Evolutionary conservation across 2,888 invertebrate species (phyloP).

Genomic region (Caenorhabditis sp.): DNA sequence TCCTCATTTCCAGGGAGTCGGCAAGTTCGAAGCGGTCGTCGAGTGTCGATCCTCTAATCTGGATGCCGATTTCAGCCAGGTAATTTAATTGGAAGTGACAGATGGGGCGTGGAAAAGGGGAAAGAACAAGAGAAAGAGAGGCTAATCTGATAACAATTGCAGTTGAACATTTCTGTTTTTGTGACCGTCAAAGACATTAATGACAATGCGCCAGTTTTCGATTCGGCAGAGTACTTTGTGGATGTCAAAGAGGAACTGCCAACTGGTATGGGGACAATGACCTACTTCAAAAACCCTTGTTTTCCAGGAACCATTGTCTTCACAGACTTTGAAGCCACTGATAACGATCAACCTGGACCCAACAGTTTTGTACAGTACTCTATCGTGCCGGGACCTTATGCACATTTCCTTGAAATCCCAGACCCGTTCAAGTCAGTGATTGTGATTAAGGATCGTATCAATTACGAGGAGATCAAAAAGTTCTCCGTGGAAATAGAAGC

Average conservation of each 20-base stretch:
- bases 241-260: constrained; percentile 81
- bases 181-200: constrained; percentile 82
- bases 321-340: constrained; percentile 79
- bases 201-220: constrained; percentile 81
- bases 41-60: constrained; percentile 72
- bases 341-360: constrained; percentile 80
- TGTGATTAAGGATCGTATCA: constrained; percentile 75
- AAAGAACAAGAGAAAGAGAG: no score
- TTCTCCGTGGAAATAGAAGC: constrained; percentile 79
- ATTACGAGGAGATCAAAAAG: constrained; percentile 76
- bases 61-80: constrained; percentile 75
- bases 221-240: constrained; percentile 74
- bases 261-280: constrained; percentile 60
- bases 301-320: constrained; percentile 78
- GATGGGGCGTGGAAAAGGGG: not conserved
- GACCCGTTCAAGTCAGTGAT: constrained; percentile 78
- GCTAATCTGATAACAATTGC: constrained; percentile 59
- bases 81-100: constrained; percentile 50
- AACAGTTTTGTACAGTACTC: constrained; percentile 80
- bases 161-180: constrained; percentile 81
- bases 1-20: constrained; percentile 74
- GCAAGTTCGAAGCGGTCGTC: constrained; percentile 74
- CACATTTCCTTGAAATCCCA: constrained; percentile 75
- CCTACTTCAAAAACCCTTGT: no score
- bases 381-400: constrained; percentile 69